Conservation (phyloP, 2,113 vertebrate genomes). For the Ophiodon elongatus region DNA sequence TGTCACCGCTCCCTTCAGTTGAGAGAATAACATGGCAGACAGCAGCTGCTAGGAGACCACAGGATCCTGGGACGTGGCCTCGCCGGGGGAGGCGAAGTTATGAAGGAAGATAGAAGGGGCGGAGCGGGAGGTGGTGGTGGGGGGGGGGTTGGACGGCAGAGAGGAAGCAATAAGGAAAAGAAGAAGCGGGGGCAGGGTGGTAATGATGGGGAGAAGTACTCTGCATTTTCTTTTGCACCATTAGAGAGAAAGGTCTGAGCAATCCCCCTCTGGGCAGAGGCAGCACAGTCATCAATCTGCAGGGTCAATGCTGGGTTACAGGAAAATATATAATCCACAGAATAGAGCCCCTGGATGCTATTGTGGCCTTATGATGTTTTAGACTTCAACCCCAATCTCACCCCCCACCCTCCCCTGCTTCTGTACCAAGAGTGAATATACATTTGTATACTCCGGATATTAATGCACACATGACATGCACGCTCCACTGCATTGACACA, state of each 20-base stretch:
- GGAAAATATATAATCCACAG: conserved; percentile 38
- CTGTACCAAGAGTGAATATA: conserved; percentile 4
- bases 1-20: conserved; percentile 19
- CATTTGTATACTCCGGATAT: conserved; percentile 28
- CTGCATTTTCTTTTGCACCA: conserved; percentile 49
- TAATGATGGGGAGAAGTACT: conserved; percentile 36
- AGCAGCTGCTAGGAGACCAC: conserved; percentile 30
- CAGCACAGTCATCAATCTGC: conserved; percentile 56
- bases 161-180: conserved; percentile 7
- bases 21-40: conserved; percentile 25
- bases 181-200: conserved; percentile 3
- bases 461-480: conserved; percentile 28
- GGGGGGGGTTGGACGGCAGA: background rate
- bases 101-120: background rate
- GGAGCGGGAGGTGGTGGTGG: too few species aligned
- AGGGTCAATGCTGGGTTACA: conserved; percentile 55
- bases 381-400: background rate
- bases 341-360: conserved; percentile 34
- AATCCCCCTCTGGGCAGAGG: conserved; percentile 32
- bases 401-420: background rate
- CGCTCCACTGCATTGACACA: conserved; percentile 36
- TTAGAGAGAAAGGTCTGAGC: conserved; percentile 49
- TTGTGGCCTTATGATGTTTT: background rate
- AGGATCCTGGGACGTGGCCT: conserved; percentile 8
- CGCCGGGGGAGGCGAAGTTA: background rate